Evolutionary conservation across 23 tunicate species (phyloP).

Genomic region (Halocynthia aurantium): DNA sequence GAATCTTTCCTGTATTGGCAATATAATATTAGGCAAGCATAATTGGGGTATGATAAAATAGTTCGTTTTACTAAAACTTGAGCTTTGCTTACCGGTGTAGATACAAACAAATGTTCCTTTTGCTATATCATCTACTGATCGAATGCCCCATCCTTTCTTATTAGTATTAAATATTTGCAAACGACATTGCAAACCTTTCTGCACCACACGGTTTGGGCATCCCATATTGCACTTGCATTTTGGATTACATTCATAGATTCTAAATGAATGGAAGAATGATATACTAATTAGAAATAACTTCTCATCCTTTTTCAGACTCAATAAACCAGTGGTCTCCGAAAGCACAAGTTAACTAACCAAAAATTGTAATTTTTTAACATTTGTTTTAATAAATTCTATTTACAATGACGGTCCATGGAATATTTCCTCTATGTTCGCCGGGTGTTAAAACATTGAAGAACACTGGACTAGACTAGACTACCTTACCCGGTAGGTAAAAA

Average conservation of each 20-base stretch:
- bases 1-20: constrained; percentile 45
- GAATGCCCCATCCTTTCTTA: constrained; percentile 97
- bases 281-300: background rate
- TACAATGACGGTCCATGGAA: too few relatives aligned
- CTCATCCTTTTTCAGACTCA: too few relatives aligned
- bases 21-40: background rate
- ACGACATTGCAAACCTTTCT: constrained; percentile 74
- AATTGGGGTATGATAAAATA: background rate
- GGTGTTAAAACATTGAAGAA: too few relatives aligned
- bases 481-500: constrained; percentile 79
- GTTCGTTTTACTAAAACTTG: too few relatives aligned
- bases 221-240: constrained; percentile 80
- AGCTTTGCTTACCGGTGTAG: constrained; percentile 68
- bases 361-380: too few relatives aligned
- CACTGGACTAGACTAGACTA: background rate
- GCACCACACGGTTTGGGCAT: constrained; percentile 84
- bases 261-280: background rate
- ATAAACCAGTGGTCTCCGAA: too few relatives aligned
- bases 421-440: too few relatives aligned
- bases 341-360: too few relatives aligned
- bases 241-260: constrained; percentile 83
- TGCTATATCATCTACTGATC: constrained; percentile 84
- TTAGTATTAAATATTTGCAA: constrained; percentile 94
- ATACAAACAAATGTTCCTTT: constrained; percentile 89
- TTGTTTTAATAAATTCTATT: too few relatives aligned